These are phyloP conservation scores for Ctenomys sociabilis DNA, from an alignment of 2,113 vertebrate species.

Conservation along the genomic window DNA sequence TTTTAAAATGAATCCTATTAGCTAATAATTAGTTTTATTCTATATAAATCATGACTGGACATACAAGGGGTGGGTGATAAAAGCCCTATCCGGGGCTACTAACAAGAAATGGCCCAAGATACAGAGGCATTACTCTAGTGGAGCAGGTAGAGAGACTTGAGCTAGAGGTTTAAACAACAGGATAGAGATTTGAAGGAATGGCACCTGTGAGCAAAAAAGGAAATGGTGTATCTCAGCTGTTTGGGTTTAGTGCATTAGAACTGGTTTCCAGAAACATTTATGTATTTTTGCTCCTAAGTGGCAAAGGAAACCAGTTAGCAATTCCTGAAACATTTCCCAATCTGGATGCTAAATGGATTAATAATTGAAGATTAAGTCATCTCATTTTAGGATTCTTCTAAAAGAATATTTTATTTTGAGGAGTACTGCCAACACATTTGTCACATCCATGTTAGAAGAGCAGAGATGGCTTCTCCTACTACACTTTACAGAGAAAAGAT, in stretches of 20 bases:
- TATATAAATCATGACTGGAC: background rate
- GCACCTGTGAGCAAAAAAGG: background rate
- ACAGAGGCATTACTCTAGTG: background rate
- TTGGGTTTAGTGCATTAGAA: background rate
- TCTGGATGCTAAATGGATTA: background rate
- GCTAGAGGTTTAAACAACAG: background rate
- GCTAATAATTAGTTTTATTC: background rate
- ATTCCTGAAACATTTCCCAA: background rate
- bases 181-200: background rate
- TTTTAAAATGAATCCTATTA: too few species aligned
- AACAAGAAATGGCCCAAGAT: background rate
- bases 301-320: background rate
- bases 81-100: background rate
- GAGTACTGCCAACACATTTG: background rate
- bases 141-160: background rate
- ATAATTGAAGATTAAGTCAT: background rate
- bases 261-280: background rate
- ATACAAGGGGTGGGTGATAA: background rate
- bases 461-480: background rate
- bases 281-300: background rate
- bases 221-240: background rate
- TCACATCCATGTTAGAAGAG: background rate
- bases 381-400: background rate
- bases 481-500: background rate
- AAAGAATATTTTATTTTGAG: background rate